Base-by-base conservation (phyloP, 2,888 invertebrate species). In the Mesorhabditis sp. region DNA sequence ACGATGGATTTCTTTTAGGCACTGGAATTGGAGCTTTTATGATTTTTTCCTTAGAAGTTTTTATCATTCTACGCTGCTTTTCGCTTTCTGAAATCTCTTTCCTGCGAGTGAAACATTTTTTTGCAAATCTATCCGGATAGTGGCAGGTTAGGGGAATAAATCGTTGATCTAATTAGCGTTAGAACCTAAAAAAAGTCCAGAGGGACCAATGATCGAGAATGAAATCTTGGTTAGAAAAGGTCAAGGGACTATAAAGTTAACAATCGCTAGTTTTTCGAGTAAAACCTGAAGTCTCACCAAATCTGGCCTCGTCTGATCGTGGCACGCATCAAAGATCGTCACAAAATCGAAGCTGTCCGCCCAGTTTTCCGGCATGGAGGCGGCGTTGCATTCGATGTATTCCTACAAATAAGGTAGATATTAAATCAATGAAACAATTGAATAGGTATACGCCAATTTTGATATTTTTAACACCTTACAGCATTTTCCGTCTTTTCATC, bases 1-100 rank as follows among this genome's bases (percentile, higher is more conserved):
- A 50, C 82, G 78, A 65, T 79, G 67, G 58, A 80, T 74, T 70
- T 82, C 80, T 68, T 73, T 71, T n/a, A 82, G 61, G 45, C 74
- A 77, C 81, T 80, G 66, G 50, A 76, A 71, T 5, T 13, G 7
- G 15, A 43, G 58, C 1, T 70, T 76, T 50, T n/a, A 13, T 50
- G n/a, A n/a, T 50, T 50, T 50, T 28, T 28, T 28, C 2, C 28
- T 28, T 28, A 28, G 28, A 28, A 28, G 28, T 28, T 28, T 28
- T 28, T 28, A 28, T 28, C 28, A 28, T 28, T 28, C 28, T 28
- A 28, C 1, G 28, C 28, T 28, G 28, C 1, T 28, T 28, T 28
- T 28, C 28, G 28, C 28, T 28, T 28, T 28, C 2, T 28, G 28
- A 28, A 28, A 28, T 28, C 1, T 1, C 1, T 28, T 28, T 28